Evolutionary conservation across 1,140 invertebrate genomes (phyloP), one percentile per base, ranked within the genome.

Genomic region (Limonius californicus): DNA sequence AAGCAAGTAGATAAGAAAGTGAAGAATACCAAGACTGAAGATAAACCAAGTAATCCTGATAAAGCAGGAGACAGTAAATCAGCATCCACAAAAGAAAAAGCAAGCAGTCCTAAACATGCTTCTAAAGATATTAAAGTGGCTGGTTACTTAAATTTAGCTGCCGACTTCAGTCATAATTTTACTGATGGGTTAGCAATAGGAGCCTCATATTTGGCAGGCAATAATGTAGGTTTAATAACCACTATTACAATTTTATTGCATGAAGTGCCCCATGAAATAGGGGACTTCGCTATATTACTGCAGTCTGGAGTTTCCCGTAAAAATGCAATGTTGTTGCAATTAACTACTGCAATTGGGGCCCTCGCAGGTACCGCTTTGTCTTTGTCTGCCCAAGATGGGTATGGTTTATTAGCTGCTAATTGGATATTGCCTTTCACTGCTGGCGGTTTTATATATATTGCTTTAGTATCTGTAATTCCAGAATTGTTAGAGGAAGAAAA

Each of bases 211-310:
- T 84, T 97, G 65, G 94, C 92, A 68, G 94, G 95, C 7, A 83
- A 86, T 69, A 87, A 77, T 70, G 82, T 92, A 66, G 92, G 91
- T 11, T 83, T 92, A 43, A 82, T 97, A 4, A 98, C 96, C 4
- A 97, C 95, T 15, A 79, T 95, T 19, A 97, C 94, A 1, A 97
- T 99, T 73, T 81, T 99, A 20, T 79, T 99, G 30, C 96, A 98
- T 78, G 96, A 98, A 84, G 88, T 99, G 63, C 96, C 96, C 54
- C 96, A 98, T 82, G 96, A 99, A 82, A 97, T 99, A 75, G 96
- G 96, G 54, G 96, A 99, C 80, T 99, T 97, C 85, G 95, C 96
- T 27, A 97, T 98, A 78, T 83, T 99, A 16, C 85, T 98, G 56
- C 92, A 97, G 78, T 95, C 93, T 66, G 95, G 95, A 20, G 95